Evolutionary conservation across 2,797 vertebrate genomes (phyloP), one percentile per base, ranked within the genome.

Genomic region (Tenualosa thibaudeaui): DNA sequence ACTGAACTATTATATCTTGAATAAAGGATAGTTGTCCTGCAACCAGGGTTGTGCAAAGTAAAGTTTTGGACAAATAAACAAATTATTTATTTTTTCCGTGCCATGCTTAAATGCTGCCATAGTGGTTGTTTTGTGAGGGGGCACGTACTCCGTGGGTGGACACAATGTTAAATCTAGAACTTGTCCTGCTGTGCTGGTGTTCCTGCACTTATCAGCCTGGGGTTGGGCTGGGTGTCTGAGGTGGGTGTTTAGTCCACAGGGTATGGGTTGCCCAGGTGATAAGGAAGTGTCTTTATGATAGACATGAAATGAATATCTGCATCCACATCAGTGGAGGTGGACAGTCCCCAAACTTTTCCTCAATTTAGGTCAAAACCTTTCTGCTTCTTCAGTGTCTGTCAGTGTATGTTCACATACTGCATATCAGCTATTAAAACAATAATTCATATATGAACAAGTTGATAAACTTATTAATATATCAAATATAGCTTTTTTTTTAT

Each of bases 261-360:
- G 26, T 22, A 1, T 46, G 71, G 40, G 68, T 40, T 46, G 37
- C 71, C 37, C 71, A 78, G 37, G 37, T 46, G 71, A 78, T 46
- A n/a, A n/a, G 43, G 15, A 78, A 43, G 17, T 78, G 71, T 78
- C 71, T 78, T 78, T 78, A 40, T 78, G 71, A 78, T 46, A 40
- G 71, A 46, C 71, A 46, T 19, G 37, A 9, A 46, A 43, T 43
- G 40, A 78, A 78, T 46, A 8, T 78, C 71, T 37, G 37, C 15
- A 19, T 43, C 1, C 31, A 26, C 15, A 7, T 22, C 2, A 2
- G 13, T 19, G 65, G 31, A 71, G 65, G 65, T 13, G 65, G 26
- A 40, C 12, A 71, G 31, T 5, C 31, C 31, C 68, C 68, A 43
- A 75, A 43, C 10, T 43, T 17, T 75, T 15, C 17, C 68, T 75